Conservation (phyloP, 2,113 vertebrate genomes). For the Rostratula benghalensis region DNA sequence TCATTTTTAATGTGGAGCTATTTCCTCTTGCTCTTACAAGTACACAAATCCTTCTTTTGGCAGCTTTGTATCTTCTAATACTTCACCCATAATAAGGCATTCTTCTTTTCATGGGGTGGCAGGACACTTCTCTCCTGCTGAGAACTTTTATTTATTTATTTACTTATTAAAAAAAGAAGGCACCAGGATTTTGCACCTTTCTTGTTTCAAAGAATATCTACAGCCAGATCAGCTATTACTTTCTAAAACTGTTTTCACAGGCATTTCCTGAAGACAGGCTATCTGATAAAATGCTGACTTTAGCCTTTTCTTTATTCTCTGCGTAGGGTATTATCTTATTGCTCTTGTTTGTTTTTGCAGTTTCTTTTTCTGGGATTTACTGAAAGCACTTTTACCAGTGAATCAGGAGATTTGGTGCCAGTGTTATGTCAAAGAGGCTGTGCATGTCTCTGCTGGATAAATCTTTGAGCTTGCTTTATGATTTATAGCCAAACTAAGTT, state of each 20-base stretch:
- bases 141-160: not conserved
- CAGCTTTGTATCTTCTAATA: not conserved
- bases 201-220: constrained; percentile 53
- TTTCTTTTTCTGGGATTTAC: not conserved
- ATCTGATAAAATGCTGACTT: constrained; percentile 32
- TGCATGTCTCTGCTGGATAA: not conserved
- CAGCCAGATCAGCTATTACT: constrained; percentile 24
- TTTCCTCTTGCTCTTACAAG: constrained; percentile 22
- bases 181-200: constrained; percentile 6
- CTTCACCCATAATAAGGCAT: not conserved
- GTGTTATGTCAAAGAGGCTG: not conserved
- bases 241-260: constrained; percentile 66
- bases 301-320: constrained; percentile 32
- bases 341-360: constrained; percentile 25
- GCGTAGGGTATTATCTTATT: not conserved
- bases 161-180: not conserved
- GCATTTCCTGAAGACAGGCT: constrained; percentile 63
- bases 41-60: not conserved
- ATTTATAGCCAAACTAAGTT: not conserved
- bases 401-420: not conserved
- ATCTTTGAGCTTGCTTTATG: not conserved
- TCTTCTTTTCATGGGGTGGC: not conserved
- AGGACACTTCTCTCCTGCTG: not conserved
- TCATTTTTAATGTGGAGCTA: not conserved
- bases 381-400: not conserved